Evolutionary conservation across 2,113 vertebrate species (phyloP).

Genomic region (Psammodynastes pulverulentus): DNA sequence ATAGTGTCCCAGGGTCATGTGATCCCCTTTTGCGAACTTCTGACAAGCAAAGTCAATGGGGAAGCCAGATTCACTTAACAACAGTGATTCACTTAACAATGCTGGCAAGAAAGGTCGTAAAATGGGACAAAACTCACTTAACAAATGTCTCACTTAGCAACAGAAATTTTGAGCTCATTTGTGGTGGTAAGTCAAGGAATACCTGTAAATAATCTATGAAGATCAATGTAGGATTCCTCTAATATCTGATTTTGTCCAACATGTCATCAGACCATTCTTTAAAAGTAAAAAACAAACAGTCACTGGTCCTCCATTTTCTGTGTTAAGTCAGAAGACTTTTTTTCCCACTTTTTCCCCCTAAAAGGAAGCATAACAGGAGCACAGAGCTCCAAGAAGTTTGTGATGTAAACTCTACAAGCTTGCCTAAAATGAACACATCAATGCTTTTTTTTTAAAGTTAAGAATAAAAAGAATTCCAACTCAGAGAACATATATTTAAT

Average conservation of each 20-base stretch:
- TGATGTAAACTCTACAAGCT: not conserved
- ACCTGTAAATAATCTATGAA: not conserved
- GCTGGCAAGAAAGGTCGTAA: too few relatives aligned
- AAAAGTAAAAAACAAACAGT: not conserved
- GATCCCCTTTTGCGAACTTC: too few relatives aligned
- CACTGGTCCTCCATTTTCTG: constrained; percentile 15
- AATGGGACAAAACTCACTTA: too few relatives aligned
- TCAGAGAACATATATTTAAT: constrained; percentile 1
- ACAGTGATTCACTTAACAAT: too few relatives aligned
- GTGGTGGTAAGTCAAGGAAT: too few relatives aligned
- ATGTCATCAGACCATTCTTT: not conserved
- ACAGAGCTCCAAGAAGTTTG: not conserved
- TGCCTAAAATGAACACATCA: not conserved
- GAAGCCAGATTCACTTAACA: too few relatives aligned
- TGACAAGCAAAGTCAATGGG: too few relatives aligned
- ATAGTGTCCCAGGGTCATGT: too few relatives aligned
- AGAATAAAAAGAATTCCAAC: not conserved
- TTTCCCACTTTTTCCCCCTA: not conserved
- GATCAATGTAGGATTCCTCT: not conserved
- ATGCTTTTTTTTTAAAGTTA: not conserved
- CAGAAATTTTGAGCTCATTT: too few relatives aligned
- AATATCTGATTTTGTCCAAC: not conserved
- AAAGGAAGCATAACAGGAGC: not conserved
- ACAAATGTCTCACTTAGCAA: too few relatives aligned
- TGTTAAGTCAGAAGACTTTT: not conserved